These are phyloP conservation scores for Spinibarbus caldwelli DNA, from an alignment of 2,797 vertebrate species.

Conservation along the genomic window DNA sequence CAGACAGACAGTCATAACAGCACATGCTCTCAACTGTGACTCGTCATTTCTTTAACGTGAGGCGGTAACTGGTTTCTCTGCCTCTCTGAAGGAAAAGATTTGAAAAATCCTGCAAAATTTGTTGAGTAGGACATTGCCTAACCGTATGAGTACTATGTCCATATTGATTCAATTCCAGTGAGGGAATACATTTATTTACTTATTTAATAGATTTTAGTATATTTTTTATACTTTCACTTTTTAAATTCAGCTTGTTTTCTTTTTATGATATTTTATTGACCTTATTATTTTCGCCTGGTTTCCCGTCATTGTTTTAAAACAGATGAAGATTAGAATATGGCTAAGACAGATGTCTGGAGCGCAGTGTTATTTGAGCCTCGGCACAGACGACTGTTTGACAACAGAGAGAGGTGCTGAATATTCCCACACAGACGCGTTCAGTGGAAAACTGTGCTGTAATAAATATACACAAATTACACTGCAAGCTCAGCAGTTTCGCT, in stretches of 20 bases:
- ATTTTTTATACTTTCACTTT: not conserved
- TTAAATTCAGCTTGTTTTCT: not conserved
- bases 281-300: not conserved
- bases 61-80: conserved; percentile 30
- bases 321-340: conserved; percentile 17
- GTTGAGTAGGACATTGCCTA: not conserved
- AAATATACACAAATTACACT: conserved; percentile 48
- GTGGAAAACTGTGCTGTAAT: not conserved
- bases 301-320: not conserved
- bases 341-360: conserved; percentile 63
- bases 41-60: conserved; percentile 53
- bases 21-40: conserved; percentile 59
- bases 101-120: conserved; percentile 5
- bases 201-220: not conserved
- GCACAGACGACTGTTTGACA: conserved; percentile 68
- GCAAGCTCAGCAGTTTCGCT: conserved; percentile 50
- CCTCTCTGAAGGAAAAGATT: conserved; percentile 2
- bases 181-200: not conserved
- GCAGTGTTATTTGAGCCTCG: conserved; percentile 71
- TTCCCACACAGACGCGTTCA: conserved; percentile 50
- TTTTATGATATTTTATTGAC: too few relatives aligned
- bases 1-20: conserved; percentile 66
- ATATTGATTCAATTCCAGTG: not conserved
- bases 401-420: conserved; percentile 68
- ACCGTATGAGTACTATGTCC: not conserved